Evolutionary conservation across 2,797 vertebrate genomes (phyloP), one percentile per base, ranked within the genome.

Genomic region (Scyliorhinus canicula): DNA sequence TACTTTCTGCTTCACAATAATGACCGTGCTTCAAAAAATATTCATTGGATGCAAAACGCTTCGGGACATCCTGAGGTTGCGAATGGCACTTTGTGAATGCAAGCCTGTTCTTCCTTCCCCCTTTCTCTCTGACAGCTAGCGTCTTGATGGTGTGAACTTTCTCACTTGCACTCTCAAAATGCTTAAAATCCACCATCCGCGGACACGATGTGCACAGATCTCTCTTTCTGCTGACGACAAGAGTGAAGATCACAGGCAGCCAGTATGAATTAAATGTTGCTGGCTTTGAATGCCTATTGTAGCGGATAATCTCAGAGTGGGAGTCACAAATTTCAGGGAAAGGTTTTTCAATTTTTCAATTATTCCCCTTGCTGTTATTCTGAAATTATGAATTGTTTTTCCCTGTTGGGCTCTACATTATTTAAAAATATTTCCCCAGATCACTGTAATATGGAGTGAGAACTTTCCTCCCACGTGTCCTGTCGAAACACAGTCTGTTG

Each of bases 391-490:
- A 82, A 82, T 47, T 82, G 44, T 47, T 82, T 82, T 82, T 24
- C 79, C n/a, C 21, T 91, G n/a, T 44, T 26, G 19, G 57, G 24
- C 57, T 44, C 57, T 44, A 63, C n/a, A n/a, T 91, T 65, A 44
- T 91, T 91, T 91, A 11, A 65, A 44, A 91, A 91, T 91, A 11
- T 44, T 44, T 63, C 60, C 11, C 88, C n/a, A 63, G 60, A 65
- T 91, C 60, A 63, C 88, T 91, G 88, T 91, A 91, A 91, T 91
- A 91, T 91, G 88, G 88, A 91, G 88, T 91, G 88, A 91, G 88
- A 91, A 28, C 35, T 28, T 65, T 91, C 88, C 88, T 44, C 88
- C 88, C 88, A 91, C 88, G 3, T 63, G 88, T 91, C 88, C 88
- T 65, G 88, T 65, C n/a, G 40, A 60, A 91, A 44, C n/a, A 44